Evolutionary conservation across 2,113 vertebrate species (phyloP).

Genomic region (Redunca redunca): DNA sequence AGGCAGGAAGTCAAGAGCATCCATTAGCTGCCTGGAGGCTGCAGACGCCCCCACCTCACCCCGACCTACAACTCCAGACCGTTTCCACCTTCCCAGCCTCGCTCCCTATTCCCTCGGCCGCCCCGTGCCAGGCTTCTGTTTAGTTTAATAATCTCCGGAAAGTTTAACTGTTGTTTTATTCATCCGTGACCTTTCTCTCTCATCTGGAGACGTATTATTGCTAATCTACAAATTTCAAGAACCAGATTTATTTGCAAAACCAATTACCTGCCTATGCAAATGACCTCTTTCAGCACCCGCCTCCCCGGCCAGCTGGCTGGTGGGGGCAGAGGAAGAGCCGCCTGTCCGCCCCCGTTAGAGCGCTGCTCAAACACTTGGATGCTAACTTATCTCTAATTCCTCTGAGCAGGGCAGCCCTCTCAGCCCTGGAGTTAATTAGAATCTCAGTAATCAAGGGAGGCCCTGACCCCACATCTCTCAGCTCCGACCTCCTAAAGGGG

Average conservation of each 20-base stretch:
- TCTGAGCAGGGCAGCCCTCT: slow-evolving; percentile 37
- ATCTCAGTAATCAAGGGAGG: slow-evolving; percentile 70
- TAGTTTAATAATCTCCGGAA: slow-evolving; percentile 81
- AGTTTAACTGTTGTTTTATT: slow-evolving; percentile 85
- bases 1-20: background rate
- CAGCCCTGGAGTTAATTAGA: slow-evolving; percentile 74
- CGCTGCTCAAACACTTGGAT: slow-evolving; percentile 73
- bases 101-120: slow-evolving; percentile 29
- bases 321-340: background rate
- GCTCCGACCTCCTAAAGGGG: slow-evolving; percentile 53
- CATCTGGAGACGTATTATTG: slow-evolving; percentile 84
- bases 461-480: slow-evolving; percentile 63
- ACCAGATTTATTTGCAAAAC: slow-evolving; percentile 85
- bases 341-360: slow-evolving; percentile 30
- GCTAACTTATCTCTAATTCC: slow-evolving; percentile 77
- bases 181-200: slow-evolving; percentile 84
- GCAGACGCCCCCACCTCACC: background rate
- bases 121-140: slow-evolving; percentile 76
- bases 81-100: slow-evolving; percentile 32
- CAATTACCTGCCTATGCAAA: slow-evolving; percentile 86
- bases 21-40: rapidly evolving
- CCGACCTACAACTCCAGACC: background rate
- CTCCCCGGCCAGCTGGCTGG: slow-evolving; percentile 49
- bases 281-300: slow-evolving; percentile 59
- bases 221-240: slow-evolving; percentile 86